These are phyloP conservation scores for Cynopterus sphinx DNA, from an alignment of 2,797 vertebrate species.

Conservation along the genomic window DNA sequence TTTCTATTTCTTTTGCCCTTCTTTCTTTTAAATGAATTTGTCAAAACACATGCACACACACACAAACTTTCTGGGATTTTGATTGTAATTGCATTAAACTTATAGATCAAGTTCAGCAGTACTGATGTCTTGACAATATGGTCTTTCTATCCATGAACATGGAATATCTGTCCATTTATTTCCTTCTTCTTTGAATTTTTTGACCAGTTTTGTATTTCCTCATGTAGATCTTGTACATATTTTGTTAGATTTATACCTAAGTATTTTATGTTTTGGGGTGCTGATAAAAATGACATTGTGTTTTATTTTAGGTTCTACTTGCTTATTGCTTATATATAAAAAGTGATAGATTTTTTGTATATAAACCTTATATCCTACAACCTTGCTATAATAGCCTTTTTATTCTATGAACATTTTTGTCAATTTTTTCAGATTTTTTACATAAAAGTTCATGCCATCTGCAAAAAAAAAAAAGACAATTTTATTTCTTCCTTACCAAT, in stretches of 20 bases:
- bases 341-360: not conserved
- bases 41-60: not conserved
- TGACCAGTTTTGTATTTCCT: not conserved
- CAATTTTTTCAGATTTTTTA: not conserved
- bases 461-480: not conserved
- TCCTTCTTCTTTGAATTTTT: not conserved
- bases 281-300: not conserved
- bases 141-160: not conserved
- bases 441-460: not conserved
- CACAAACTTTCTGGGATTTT: not conserved
- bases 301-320: not conserved
- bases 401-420: not conserved
- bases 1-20: not conserved
- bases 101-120: not conserved
- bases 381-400: not conserved
- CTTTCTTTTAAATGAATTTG: not conserved
- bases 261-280: not conserved
- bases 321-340: not conserved
- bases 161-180: not conserved
- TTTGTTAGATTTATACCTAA: not conserved
- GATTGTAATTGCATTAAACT: not conserved
- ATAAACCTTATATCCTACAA: not conserved
- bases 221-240: not conserved
- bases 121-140: not conserved
- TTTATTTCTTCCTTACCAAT: not conserved